Evolutionary conservation across 2,888 invertebrate species (phyloP).

Genomic region (Tetanocera ferruginea): DNA sequence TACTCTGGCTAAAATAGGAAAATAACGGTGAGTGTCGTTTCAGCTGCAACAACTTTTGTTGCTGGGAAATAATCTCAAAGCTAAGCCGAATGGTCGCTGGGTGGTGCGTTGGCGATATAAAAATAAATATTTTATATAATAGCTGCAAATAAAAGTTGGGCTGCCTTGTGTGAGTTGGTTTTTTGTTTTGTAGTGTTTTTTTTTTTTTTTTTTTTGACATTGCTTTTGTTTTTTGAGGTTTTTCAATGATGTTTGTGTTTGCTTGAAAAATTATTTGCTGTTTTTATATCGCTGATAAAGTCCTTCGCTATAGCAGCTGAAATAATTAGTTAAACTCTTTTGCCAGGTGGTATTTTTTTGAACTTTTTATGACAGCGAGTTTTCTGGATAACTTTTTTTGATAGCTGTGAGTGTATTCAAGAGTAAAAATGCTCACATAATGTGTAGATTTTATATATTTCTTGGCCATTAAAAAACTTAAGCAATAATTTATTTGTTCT

Average conservation of each 20-base stretch:
- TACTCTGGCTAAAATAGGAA: conserved; percentile 5
- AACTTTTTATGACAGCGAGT: not conserved
- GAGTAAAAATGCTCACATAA: too few relatives aligned
- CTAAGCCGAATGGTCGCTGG: not conserved
- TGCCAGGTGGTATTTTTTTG: not conserved
- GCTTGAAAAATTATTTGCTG: not conserved
- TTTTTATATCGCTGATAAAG: not conserved
- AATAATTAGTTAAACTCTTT: not conserved
- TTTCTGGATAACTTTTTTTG: not conserved
- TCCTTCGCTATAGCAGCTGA: not conserved
- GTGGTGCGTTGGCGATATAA: not conserved
- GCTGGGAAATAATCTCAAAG: not conserved
- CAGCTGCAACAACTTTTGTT: not conserved
- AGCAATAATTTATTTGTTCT: too few relatives aligned
- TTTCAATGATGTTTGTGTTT: not conserved
- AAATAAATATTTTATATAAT: conserved; percentile 1
- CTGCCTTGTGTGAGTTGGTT: not conserved
- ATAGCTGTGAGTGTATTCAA: too few relatives aligned
- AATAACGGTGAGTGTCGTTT: not conserved
- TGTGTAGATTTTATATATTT: too few relatives aligned
- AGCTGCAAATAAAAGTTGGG: not conserved
- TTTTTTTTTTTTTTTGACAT: too few relatives aligned
- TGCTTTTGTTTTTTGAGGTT: not conserved
- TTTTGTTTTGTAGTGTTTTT: too few relatives aligned
- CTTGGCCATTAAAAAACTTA: too few relatives aligned